Percentiles rank a stretch among this genome's conserved stretches.
phyloP scores from a whole-genome alignment of 2,888 invertebrate species.

The Magallana nippona region DNA sequence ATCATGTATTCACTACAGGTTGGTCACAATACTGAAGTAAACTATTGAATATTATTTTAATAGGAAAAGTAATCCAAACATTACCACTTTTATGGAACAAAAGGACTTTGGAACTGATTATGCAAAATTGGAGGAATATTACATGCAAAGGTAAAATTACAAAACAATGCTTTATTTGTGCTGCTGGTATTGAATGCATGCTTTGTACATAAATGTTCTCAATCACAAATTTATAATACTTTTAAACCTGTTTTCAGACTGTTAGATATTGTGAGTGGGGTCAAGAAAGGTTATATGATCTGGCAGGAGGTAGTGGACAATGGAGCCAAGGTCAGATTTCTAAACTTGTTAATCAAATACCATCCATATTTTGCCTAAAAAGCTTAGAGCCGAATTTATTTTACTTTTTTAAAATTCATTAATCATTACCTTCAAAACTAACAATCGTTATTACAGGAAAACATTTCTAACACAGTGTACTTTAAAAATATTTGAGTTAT shows the following conservation, averaged over 20 bases:
- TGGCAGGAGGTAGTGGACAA: slow-evolving; percentile 95
- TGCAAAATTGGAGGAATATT: slow-evolving; percentile 85
- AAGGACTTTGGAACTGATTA: slow-evolving; percentile 83
- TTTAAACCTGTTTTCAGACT: slow-evolving; percentile 48
- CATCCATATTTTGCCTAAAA: too few relatives aligned
- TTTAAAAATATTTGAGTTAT: too few relatives aligned
- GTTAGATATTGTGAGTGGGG: slow-evolving; percentile 68
- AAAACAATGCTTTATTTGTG: too few relatives aligned
- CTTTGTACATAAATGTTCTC: background rate
- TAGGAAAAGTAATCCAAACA: slow-evolving; percentile 85
- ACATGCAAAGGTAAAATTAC: slow-evolving; percentile 82
- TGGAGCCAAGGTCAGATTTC: slow-evolving; percentile 80
- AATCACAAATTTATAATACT: background rate
- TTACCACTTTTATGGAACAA: slow-evolving; percentile 84
- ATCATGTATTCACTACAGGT: background rate
- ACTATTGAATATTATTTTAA: slow-evolving; percentile 31
- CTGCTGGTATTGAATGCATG: background rate
- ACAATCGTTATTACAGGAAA: too few relatives aligned
- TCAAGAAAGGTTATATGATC: slow-evolving; percentile 83
- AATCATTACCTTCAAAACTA: too few relatives aligned
- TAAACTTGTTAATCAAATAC: too few relatives aligned
- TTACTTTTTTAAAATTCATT: too few relatives aligned
- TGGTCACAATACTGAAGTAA: background rate
- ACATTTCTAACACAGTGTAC: too few relatives aligned
- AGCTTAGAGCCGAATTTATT: too few relatives aligned